Base-by-base conservation (phyloP, 2,113 vertebrate species). In the Amazona vittata region DNA sequence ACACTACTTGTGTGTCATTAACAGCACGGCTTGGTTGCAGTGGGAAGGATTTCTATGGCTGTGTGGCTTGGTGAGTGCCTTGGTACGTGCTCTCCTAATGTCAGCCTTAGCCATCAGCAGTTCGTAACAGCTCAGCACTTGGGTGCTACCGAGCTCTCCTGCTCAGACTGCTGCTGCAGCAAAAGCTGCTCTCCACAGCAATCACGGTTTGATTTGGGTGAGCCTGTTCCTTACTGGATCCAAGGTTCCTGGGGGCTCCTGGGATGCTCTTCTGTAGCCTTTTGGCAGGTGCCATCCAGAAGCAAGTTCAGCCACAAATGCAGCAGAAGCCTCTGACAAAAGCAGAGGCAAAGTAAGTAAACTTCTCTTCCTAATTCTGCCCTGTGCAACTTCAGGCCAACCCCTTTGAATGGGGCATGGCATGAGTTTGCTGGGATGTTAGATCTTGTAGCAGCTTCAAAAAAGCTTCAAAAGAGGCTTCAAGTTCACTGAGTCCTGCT, bases 41-140 rank as follows among this genome's bases (percentile, higher is more conserved):
- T 5, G 47, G 44, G 83, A 94, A 39, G n/a, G 60, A 2, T 90
- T 96, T 69, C 93, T 81, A 6, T 86, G 96, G 78, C 15, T 83
- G 3, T 59, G 89, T 21, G 92, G 89, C 47, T 76, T 67, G 44
- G 82, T 85, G 59, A 97, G 93, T 63, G 96, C 97, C 37, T 26
- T 88, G 33, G 91, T 91, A 28, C 0, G 0, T 68, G 94, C 67
- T 26, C 71, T 96, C 4, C 94, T 96, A 37, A 81, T 1, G 2
- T 69, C 76, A 68, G 78, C 65, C 85, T 95, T 94, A 37, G 91
- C 79, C 12, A 69, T 80, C 25, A 96, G 95, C 73, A 92, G 60
- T 33, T 86, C 87, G 71, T 77, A 53, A 57, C 43, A 71, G 35
- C 87, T 97, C 64, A 69, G 77, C 31, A 57, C 24, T 89, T 96